A percentile compares a stretch with the other conserved stretches of the same genome.
Evolutionary conservation across 2,888 invertebrate species (phyloP).

Genomic region (Teinopalpus imperialis): DNA sequence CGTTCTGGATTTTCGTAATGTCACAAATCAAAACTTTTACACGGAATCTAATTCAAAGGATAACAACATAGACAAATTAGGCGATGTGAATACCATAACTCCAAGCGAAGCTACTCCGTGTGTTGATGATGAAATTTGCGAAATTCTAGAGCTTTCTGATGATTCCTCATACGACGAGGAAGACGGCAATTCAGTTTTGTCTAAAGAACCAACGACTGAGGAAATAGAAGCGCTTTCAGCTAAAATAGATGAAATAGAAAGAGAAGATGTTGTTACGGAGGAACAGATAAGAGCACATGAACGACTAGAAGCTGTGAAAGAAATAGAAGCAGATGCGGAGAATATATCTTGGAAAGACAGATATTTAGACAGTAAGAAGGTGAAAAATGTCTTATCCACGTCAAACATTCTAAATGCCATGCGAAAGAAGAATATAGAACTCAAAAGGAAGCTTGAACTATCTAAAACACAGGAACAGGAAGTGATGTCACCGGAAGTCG

Average conservation of each 20-base stretch:
- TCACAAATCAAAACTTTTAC: constrained; percentile 58
- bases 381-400: constrained; percentile 72
- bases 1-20: constrained; percentile 59
- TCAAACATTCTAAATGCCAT: constrained; percentile 82
- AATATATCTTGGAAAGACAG: constrained; percentile 80
- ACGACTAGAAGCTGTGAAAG: constrained; percentile 24
- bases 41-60: constrained; percentile 33
- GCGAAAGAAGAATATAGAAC: constrained; percentile 80
- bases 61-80: constrained; percentile 2
- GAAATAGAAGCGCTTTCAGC: constrained; percentile 74
- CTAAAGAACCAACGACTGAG: constrained; percentile 68
- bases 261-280: constrained; percentile 52
- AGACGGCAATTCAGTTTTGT: constrained; percentile 55
- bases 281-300: constrained; percentile 47
- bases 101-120: constrained; percentile 12
- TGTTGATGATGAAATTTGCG: constrained; percentile 48
- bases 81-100: background rate
- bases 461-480: constrained; percentile 37
- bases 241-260: constrained; percentile 69
- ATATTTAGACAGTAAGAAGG: constrained; percentile 82
- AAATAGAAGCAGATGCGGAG: constrained; percentile 26
- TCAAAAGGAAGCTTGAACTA: constrained; percentile 64
- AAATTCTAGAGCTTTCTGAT: constrained; percentile 66
- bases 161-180: constrained; percentile 64
- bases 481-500: constrained; percentile 33